Conservation (phyloP, 2,888 invertebrate species). For the Autographa gamma region DNA sequence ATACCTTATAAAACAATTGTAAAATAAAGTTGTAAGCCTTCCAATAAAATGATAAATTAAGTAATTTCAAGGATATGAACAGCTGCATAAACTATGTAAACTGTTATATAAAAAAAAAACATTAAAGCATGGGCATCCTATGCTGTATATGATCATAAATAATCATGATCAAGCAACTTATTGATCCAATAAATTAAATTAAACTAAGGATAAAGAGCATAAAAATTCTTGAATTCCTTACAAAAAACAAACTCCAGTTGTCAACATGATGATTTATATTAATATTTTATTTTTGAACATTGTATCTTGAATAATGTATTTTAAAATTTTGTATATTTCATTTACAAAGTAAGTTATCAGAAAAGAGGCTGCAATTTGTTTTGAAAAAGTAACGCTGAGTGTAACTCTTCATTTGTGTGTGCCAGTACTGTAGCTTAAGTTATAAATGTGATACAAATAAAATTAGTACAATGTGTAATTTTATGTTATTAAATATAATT, state of each 20-base stretch:
- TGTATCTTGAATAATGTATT: background rate
- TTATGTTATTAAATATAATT: conserved; percentile 48
- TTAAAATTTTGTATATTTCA: background rate
- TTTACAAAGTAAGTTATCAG: background rate
- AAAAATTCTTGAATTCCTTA: background rate
- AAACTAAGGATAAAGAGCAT: no score
- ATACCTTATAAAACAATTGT: background rate
- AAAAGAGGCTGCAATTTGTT: background rate
- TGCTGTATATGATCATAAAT: background rate
- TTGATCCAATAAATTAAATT: background rate
- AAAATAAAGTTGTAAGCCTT: background rate
- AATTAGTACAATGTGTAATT: conserved; percentile 44
- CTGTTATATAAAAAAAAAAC: background rate
- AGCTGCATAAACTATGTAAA: background rate
- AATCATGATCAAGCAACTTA: background rate
- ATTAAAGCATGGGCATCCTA: no score
- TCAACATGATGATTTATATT: background rate
- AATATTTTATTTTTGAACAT: background rate
- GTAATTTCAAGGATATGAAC: background rate
- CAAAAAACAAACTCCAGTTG: background rate
- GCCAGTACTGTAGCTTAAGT: conserved; percentile 68
- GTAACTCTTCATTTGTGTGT: conserved; percentile 54
- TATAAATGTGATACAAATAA: conserved; percentile 78
- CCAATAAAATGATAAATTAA: background rate
- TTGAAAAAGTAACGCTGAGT: conserved; percentile 15